Conservation (phyloP, 1,140 invertebrate species). For the Berghia stephanieae region DNA sequence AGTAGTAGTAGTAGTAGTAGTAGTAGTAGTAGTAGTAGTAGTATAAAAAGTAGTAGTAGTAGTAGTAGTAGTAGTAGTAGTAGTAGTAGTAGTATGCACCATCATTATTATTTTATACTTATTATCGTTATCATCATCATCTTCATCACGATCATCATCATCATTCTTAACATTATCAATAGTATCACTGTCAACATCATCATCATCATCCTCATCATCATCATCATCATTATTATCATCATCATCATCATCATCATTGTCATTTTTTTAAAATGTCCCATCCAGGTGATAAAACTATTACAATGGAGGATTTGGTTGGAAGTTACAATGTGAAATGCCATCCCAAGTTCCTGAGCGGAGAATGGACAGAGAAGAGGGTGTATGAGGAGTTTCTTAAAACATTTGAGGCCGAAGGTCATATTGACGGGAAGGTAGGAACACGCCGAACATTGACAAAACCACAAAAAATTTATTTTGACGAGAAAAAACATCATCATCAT, state of each 20-base stretch:
- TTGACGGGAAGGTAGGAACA: constrained; percentile 86
- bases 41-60: too few relatives aligned
- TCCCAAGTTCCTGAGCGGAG: constrained; percentile 84
- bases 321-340: constrained; percentile 82
- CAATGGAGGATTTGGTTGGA: constrained; percentile 81
- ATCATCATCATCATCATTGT: not conserved
- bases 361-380: constrained; percentile 87
- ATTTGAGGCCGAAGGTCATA: constrained; percentile 80
- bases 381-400: constrained; percentile 85
- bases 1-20: too few relatives aligned
- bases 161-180: too few relatives aligned
- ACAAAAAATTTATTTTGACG: too few relatives aligned
- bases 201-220: not conserved
- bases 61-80: too few relatives aligned
- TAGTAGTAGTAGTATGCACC: too few relatives aligned
- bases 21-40: too few relatives aligned
- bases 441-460: too few relatives aligned
- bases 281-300: constrained; percentile 72
- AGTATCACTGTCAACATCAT: not conserved
- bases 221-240: constrained; percentile 16
- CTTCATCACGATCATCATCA: too few relatives aligned
- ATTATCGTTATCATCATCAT: too few relatives aligned
- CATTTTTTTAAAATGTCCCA: not conserved
- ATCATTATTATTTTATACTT: too few relatives aligned
- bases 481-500: too few relatives aligned